Conservation (phyloP, 2,888 invertebrate genomes). For the Oscheius sp. region DNA sequence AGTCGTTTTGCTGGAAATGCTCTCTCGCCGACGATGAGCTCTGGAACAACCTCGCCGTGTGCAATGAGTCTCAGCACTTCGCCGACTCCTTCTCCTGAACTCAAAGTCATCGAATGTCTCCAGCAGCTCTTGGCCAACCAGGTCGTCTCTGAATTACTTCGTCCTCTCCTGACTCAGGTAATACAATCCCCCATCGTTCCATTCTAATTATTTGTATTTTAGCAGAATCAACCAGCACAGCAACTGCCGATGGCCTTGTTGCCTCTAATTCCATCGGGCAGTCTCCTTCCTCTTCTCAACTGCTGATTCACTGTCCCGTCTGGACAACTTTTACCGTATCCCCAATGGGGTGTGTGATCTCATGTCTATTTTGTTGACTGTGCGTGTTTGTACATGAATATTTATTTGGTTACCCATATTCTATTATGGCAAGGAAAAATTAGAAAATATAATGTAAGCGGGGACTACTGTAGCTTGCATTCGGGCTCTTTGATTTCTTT, state of each 20-base stretch:
- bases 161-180: slow-evolving; percentile 21
- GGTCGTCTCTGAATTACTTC: slow-evolving; percentile 24
- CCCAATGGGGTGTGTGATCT: slow-evolving; percentile 34
- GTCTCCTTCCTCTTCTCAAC: slow-evolving; percentile 8
- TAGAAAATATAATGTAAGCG: too few species aligned
- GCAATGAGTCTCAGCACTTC: not conserved
- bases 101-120: slow-evolving; percentile 23
- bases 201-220: not conserved
- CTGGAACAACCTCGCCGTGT: slow-evolving; percentile 11
- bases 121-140: slow-evolving; percentile 28
- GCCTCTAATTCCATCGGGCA: slow-evolving; percentile 1
- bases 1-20: not conserved
- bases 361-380: not conserved
- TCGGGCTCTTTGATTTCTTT: slow-evolving; percentile 17
- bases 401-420: not conserved
- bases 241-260: not conserved
- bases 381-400: slow-evolving; percentile 26
- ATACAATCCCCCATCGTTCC: not conserved
- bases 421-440: not conserved
- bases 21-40: slow-evolving; percentile 8
- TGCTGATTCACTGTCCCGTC: slow-evolving; percentile 22
- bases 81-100: slow-evolving; percentile 22
- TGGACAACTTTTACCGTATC: slow-evolving; percentile 33
- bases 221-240: not conserved
- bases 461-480: slow-evolving; percentile 30